Conservation (phyloP, 2,113 vertebrate genomes). For the Pedetes capensis region DNA sequence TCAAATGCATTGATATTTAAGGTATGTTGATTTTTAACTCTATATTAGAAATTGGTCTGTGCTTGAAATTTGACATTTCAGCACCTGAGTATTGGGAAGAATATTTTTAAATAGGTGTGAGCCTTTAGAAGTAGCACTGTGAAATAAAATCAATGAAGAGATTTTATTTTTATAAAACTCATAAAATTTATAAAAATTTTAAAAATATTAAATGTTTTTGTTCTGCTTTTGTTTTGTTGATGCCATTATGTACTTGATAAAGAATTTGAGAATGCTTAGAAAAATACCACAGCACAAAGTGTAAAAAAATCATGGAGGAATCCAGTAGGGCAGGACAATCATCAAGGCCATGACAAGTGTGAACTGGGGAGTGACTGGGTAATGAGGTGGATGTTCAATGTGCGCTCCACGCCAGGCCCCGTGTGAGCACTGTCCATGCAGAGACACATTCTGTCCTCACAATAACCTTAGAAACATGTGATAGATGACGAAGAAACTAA, state of each 20-base stretch:
- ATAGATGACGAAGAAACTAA: neutral
- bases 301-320: constrained; percentile 3
- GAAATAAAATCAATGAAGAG: neutral
- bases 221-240: neutral
- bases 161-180: too few species aligned
- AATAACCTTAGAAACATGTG: neutral
- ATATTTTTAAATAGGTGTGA: neutral
- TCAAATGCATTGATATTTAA: neutral
- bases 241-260: neutral
- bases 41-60: neutral
- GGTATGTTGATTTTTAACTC: neutral
- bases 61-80: neutral
- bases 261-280: constrained; percentile 14
- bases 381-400: neutral
- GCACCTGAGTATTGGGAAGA: neutral
- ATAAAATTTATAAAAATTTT: too few species aligned
- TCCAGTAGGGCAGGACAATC: neutral
- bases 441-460: neutral
- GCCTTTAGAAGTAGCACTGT: neutral
- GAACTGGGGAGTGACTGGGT: too few species aligned
- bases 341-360: neutral
- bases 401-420: neutral
- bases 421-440: neutral
- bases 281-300: neutral
- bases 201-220: neutral